Evolutionary conservation across 1,140 invertebrate genomes (phyloP), one percentile per base, ranked within the genome.

Genomic region (Euura saliciscinereae): DNA sequence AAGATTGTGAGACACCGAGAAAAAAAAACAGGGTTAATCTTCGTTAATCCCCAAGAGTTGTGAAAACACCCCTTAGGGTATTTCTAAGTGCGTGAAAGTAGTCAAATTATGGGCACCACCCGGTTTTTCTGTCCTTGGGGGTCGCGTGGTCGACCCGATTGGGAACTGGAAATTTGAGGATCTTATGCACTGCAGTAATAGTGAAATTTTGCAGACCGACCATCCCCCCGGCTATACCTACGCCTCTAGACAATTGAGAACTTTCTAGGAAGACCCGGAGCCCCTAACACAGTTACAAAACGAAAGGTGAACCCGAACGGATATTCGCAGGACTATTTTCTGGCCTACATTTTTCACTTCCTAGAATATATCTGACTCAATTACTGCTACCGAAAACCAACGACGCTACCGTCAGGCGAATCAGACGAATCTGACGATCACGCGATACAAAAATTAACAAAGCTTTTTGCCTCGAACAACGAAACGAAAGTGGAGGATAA

Each of bases 21-120:
- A 46, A 44, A 73, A 78, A 79, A 80, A 80, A 79, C 75, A 65
- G 75, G 75, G 75, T 80, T 80, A 78, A 80, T 81, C 71, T 75
- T 44, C 44, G 66, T 51, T 79, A 73, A 78, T 80, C 75, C 71
- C 65, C 10, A 59, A 59, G 13, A 59, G 51, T 59, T 59, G 45
- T 45, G 45, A 45, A 67, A 67, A 67, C 66, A 67, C 11, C 28
- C 66, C 28, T 67, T 11, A 28, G 13, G 51, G 51, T 8, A 11
- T 59, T 8, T 8, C 51, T 59, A 59, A 59, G 51, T 59, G 51
- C 51, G 51, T 6, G 51, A 59, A 59, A 59, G 51, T 59, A 59
- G 6, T 8, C 8, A 8, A 59, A 59, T 59, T 59, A 59, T 59
- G 51, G 51, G 13, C 51, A 59, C 51, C 6, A 59, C 3, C 8